Evolutionary conservation across 2,888 invertebrate species (phyloP).

Genomic region (Molanna angustata): DNA sequence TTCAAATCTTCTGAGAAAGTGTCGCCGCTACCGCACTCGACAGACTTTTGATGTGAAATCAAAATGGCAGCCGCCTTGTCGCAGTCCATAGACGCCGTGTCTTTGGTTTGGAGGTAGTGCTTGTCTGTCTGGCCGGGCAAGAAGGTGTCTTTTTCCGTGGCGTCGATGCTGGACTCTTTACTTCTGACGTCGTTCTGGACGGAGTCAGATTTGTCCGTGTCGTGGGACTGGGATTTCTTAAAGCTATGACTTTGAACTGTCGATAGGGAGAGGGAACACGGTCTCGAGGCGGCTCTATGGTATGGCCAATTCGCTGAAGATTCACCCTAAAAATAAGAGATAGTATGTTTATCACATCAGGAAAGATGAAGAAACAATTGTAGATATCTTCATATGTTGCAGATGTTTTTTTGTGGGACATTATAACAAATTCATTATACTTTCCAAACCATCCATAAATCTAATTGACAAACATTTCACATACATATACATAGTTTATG

Average conservation of each 20-base stretch:
- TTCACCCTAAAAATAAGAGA: constrained; percentile 26
- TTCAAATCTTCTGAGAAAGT: constrained; percentile 23
- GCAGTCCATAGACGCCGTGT: background rate
- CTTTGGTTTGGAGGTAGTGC: background rate
- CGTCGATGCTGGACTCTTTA: constrained; percentile 16
- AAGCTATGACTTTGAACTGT: constrained; percentile 31
- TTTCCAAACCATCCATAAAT: too few species aligned
- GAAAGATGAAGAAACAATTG: too few species aligned
- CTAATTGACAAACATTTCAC: too few species aligned
- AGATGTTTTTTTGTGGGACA: too few species aligned
- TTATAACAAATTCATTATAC: too few species aligned
- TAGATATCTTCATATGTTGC: too few species aligned
- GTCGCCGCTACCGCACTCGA: constrained; percentile 12
- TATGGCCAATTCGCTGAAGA: constrained; percentile 29
- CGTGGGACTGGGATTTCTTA: constrained; percentile 23
- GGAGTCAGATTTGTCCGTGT: constrained; percentile 22
- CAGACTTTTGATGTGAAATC: constrained; percentile 5
- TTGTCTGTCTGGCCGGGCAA: constrained; percentile 27
- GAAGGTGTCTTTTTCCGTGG: constrained; percentile 12
- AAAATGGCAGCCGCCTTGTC: constrained; percentile 4
- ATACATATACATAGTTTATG: too few species aligned
- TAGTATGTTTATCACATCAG: too few species aligned
- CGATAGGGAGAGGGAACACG: constrained; percentile 29
- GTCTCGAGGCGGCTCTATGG: constrained; percentile 30
- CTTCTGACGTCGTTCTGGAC: constrained; percentile 23